Percentiles rank a stretch among this genome's conserved stretches.
phyloP scores from a whole-genome alignment of 2,113 vertebrate genomes.

The Thryonomys swinderianus region DNA sequence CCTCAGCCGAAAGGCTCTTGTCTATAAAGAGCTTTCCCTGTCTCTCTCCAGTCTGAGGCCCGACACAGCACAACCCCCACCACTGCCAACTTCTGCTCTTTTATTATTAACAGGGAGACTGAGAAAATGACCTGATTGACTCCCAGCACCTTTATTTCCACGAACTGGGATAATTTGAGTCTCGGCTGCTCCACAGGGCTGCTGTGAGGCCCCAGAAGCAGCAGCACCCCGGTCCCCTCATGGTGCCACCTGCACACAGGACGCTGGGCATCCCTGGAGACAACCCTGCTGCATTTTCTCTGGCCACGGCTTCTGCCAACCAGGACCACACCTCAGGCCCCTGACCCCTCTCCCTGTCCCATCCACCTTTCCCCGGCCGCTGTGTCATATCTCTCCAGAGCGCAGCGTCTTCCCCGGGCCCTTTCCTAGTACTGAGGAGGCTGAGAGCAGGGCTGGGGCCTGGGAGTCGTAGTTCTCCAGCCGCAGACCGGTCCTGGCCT shows the following conservation, averaged over 20 bases:
- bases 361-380: background rate
- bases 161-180: background rate
- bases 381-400: background rate
- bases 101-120: background rate
- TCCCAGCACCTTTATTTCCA: background rate
- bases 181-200: fast-evolving
- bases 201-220: background rate
- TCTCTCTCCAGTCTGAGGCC: background rate
- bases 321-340: background rate
- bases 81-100: background rate
- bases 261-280: fast-evolving
- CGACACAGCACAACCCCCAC: too few relatives aligned
- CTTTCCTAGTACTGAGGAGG: background rate
- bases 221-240: background rate
- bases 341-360: background rate
- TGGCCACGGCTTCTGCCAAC: background rate
- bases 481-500: background rate
- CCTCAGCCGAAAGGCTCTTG: too few relatives aligned
- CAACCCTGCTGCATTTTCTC: background rate
- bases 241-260: background rate
- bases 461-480: background rate
- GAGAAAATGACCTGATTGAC: fast-evolving
- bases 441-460: background rate
- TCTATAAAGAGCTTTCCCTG: background rate
- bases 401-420: background rate